Conservation (phyloP, 2,797 vertebrate species). For the Numenius phaeopus region DNA sequence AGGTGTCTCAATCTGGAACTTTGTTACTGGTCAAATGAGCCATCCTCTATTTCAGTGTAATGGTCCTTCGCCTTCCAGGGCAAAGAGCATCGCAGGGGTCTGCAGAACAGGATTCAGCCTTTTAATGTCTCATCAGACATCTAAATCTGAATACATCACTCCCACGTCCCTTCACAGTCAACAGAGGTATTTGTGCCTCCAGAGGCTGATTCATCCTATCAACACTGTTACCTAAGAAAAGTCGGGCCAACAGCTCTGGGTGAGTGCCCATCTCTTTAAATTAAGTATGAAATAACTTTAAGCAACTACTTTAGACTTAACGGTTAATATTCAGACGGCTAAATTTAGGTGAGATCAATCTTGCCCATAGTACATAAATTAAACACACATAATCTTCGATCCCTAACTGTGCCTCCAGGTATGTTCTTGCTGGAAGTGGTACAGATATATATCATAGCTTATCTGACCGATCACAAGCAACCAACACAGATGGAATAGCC, state of each 20-base stretch:
- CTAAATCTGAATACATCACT: background rate
- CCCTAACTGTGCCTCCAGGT: background rate
- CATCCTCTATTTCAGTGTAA: background rate
- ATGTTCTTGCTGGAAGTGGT: background rate
- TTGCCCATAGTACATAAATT: background rate
- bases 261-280: background rate
- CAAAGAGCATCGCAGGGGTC: background rate
- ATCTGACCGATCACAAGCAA: background rate
- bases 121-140: background rate
- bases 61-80: background rate
- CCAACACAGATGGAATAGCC: background rate
- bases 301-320: background rate
- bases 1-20: background rate
- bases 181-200: background rate
- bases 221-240: background rate
- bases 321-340: background rate
- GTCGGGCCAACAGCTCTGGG: background rate
- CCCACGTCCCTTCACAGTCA: background rate
- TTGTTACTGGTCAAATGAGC: background rate
- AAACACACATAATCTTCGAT: background rate
- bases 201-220: conserved; percentile 1
- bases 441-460: background rate
- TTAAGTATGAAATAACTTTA: background rate
- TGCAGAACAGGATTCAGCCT: background rate
- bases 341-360: background rate